A percentile compares a stretch with the other conserved stretches of the same genome.
These are phyloP conservation scores for Dicaeum eximium DNA, from an alignment of 2,113 vertebrate genomes.

Conservation along the genomic window DNA sequence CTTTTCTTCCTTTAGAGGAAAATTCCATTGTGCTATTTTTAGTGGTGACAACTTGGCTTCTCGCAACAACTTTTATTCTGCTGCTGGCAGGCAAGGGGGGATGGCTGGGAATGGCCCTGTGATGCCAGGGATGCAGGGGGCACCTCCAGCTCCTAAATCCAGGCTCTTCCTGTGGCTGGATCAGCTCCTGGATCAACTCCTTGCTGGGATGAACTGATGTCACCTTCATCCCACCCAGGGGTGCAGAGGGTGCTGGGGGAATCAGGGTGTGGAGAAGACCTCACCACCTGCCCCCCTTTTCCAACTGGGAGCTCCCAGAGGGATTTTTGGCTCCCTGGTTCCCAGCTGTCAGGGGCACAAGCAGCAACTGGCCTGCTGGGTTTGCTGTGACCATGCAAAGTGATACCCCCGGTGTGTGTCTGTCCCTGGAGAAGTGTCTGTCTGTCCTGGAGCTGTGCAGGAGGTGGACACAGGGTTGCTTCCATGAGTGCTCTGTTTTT, in stretches of 20 bases:
- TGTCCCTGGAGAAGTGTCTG: background rate
- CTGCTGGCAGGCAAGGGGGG: background rate
- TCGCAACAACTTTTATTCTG: constrained; percentile 51
- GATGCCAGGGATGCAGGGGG: background rate
- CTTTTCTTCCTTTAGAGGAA: constrained; percentile 43
- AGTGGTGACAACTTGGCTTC: constrained; percentile 62
- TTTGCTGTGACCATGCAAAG: background rate
- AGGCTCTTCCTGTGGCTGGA: rapidly evolving
- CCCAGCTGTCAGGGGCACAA: constrained; percentile 29
- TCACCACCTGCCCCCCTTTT: background rate
- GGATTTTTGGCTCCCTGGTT: constrained; percentile 5
- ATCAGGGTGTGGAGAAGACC: rapidly evolving
- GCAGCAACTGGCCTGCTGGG: constrained; percentile 3
- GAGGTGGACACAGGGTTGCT: background rate
- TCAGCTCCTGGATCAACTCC: background rate
- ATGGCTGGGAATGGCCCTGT: background rate
- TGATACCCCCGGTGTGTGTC: rapidly evolving
- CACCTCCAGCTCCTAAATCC: background rate
- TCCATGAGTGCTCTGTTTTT: background rate
- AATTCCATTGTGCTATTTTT: constrained; percentile 73
- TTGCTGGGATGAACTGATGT: rapidly evolving
- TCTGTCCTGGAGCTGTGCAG: background rate
- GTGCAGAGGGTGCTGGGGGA: background rate
- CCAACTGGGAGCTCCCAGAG: background rate
- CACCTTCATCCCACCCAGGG: background rate